These are phyloP conservation scores for Heliopora coerulea DNA, from an alignment of 92 coral and sea anemone species.

Conservation along the genomic window DNA sequence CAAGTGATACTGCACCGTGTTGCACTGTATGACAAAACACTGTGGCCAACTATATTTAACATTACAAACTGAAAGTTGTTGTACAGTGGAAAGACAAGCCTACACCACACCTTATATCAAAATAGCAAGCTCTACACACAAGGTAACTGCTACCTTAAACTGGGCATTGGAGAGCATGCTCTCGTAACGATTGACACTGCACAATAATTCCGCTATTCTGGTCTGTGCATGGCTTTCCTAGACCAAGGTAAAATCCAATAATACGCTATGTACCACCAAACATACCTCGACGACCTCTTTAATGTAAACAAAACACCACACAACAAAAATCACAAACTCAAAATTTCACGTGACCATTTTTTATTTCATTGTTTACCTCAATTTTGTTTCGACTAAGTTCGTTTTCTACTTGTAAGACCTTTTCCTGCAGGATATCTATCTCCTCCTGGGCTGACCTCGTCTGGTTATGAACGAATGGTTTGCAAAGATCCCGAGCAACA, in stretches of 20 bases:
- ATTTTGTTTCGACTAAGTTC: slow-evolving; percentile 44
- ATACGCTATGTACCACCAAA: too few species aligned
- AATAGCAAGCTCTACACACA: neutral
- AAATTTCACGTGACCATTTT: neutral
- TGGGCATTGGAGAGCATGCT: slow-evolving; percentile 33
- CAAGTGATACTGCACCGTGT: neutral
- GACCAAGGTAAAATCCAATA: slow-evolving; percentile 6
- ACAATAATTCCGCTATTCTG: slow-evolving; percentile 49
- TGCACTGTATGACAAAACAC: neutral
- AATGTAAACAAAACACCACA: neutral
- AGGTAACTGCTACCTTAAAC: slow-evolving; percentile 20
- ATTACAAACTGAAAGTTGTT: too few species aligned
- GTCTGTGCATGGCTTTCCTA: slow-evolving; percentile 52
- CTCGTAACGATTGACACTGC: slow-evolving; percentile 72
- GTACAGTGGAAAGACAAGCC: too few species aligned
- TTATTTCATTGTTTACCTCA: slow-evolving; percentile 36
- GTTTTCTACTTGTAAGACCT: slow-evolving; percentile 39
- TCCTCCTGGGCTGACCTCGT: slow-evolving; percentile 18
- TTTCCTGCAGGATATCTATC: slow-evolving; percentile 19
- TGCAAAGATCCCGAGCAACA: too few species aligned
- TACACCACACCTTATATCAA: neutral
- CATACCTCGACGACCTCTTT: neutral
- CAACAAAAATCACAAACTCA: neutral
- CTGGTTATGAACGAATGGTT: too few species aligned
- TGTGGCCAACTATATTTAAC: neutral